Base-by-base conservation (phyloP, 2,888 invertebrate genomes). In the Ashinkailepas kermadecensis region DNA sequence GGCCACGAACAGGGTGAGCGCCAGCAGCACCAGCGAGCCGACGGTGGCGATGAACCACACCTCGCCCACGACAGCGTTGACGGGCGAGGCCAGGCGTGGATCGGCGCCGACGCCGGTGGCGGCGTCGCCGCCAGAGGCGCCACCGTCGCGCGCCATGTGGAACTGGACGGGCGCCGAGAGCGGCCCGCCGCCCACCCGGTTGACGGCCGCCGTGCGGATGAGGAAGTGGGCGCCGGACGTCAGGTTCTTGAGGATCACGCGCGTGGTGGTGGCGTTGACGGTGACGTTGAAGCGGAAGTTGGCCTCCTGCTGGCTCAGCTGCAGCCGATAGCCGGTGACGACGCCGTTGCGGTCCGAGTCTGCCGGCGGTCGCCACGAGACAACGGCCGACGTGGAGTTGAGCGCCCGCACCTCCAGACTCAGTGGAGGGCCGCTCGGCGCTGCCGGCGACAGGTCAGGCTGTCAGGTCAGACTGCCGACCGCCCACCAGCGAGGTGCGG, bases 171-270 rank as follows among this genome's bases (percentile, higher is more conserved):
- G 58, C 79, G 4, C 7, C 13, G 58, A 79, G 58, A 79, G 79
- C 13, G 79, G 79, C 23, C 79, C 79, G 4, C 18, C 18, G 57
- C 79, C 79, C 23, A 18, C 57, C 23, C n/a, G 13, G 58, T 58
- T 79, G 11, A 58, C 58, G 58, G 79, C 79, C 3, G 79, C 79
- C n/a, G 57, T n/a, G 25, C 25, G 79, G 23, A 79, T 57, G 13
- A 9, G n/a, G 80, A 80, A 84, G 23, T 70, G 80, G 21, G 82
- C 70, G 4, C 95, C 95, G 6, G 93, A 90, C 13, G 94, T 93
- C 82, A 99, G 89, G 86, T 96, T 96, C 87, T 94, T 94, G 25
- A 99, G 92, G 79, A 95, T 91, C 13, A 97, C 94, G 3, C 94
- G 94, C 23, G 94, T 93, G 0, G 95, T 95, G 18, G 94, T 92